A percentile compares a stretch with the other conserved stretches of the same genome.
These are phyloP conservation scores for Molossus molossus DNA, from an alignment of 2,797 vertebrate genomes.

Conservation along the genomic window DNA sequence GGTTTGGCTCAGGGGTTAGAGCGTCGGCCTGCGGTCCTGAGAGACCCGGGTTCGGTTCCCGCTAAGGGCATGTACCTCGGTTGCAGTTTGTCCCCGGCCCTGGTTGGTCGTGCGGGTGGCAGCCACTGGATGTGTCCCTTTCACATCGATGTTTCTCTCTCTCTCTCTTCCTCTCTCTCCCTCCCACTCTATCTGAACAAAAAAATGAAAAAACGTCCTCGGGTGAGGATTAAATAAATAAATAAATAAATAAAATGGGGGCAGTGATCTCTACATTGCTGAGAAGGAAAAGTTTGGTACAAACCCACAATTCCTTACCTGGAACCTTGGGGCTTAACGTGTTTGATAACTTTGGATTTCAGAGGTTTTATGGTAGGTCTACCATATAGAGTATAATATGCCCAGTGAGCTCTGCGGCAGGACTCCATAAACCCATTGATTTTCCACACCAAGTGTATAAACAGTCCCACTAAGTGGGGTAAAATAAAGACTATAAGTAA, in stretches of 20 bases:
- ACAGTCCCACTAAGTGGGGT: not conserved
- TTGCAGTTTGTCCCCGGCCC: too few species aligned
- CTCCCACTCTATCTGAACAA: too few species aligned
- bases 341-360: not conserved
- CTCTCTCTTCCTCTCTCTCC: too few species aligned
- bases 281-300: not conserved
- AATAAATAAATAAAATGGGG: not conserved
- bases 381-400: rapidly evolving
- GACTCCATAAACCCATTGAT: not conserved
- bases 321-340: not conserved
- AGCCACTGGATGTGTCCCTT: too few species aligned
- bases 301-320: not conserved
- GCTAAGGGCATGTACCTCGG: too few species aligned
- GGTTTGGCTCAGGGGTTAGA: too few species aligned
- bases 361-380: not conserved
- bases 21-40: too few species aligned
- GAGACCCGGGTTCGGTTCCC: too few species aligned
- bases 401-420: not conserved
- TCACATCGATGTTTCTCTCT: too few species aligned
- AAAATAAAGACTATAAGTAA: not conserved
- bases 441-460: conserved; percentile 28
- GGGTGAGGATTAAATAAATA: too few species aligned
- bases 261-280: not conserved
- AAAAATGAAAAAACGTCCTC: too few species aligned
- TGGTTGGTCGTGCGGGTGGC: too few species aligned